Evolutionary conservation across 1,140 invertebrate species (phyloP), one percentile per base, ranked within the genome.

Genomic region (Tyrophagus putrescentiae): DNA sequence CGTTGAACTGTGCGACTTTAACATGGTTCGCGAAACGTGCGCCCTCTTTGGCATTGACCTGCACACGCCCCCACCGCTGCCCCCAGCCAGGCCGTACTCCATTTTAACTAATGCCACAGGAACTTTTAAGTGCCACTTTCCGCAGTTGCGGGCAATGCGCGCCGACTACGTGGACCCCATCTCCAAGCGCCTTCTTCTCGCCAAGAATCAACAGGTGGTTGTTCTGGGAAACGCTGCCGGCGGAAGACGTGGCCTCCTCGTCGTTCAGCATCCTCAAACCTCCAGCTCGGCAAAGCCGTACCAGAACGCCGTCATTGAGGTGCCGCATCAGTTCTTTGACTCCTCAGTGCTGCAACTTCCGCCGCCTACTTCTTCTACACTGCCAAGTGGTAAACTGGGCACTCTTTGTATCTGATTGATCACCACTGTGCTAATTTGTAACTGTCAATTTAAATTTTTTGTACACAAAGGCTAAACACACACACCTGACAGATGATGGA

Each of bases 51-150:
- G 88, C 4, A 75, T 92, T 27, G 87, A 92, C 75, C 76, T 90
- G 73, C 86, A 91, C 73, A 77, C 85, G 62, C 87, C 88, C 13
- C 89, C 88, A 7, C 87, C 87, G 18, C 81, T 93, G 36, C 90
- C 89, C 4, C 85, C 85, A 4, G 85, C 85, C 66, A 78, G 89
- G 64, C 80, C 85, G 0, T 94, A 93, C 72, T 92, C 87, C 28
- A 85, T 94, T 36, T 78, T 84, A 29, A 87, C 86, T 60, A 91
- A 91, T 72, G 85, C 86, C n/a, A n/a, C n/a, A n/a, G n/a, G n/a
- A n/a, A n/a, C n/a, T n/a, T n/a, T n/a, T n/a, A 92, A 92, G 75
- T 72, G 93, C 59, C 82, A 85, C 62, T 93, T 92, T 75, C 90
- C 90, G 32, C 90, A 94, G 74, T 86, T 82, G 57, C 79, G 90